Conservation (phyloP, 2,797 vertebrate species). For the Pipistrellus nathusii region DNA sequence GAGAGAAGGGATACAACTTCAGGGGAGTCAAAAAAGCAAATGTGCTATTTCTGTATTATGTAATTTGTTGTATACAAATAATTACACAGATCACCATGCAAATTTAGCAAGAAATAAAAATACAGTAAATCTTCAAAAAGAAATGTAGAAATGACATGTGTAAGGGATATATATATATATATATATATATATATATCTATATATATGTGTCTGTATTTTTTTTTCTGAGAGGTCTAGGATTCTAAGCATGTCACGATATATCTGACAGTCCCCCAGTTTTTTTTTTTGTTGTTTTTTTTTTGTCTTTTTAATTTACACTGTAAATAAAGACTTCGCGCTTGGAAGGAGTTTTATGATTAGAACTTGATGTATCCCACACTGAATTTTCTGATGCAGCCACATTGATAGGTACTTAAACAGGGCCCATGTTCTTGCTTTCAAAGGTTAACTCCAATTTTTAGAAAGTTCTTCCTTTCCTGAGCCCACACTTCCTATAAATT, state of each 20-base stretch:
- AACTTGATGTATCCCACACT: not conserved
- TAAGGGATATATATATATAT: not conserved
- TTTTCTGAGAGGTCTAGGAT: not conserved
- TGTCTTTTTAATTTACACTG: slow-evolving; percentile 7
- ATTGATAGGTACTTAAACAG: not conserved
- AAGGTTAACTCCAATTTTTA: not conserved
- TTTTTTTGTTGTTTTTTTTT: slow-evolving; percentile 18
- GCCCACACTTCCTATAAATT: not conserved
- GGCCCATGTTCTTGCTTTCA: not conserved
- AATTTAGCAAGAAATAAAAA: slow-evolving; percentile 37
- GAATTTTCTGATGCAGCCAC: not conserved
- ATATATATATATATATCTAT: not conserved
- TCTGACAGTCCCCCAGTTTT: not conserved
- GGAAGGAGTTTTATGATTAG: slow-evolving; percentile 17
- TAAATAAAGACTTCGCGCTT: not conserved
- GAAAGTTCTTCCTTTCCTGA: not conserved
- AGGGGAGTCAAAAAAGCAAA: not conserved
- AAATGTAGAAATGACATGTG: not conserved
- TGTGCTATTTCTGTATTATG: not conserved
- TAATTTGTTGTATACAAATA: slow-evolving; percentile 9
- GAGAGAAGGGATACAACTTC: not conserved
- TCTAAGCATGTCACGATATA: not conserved
- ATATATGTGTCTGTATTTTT: too few relatives aligned
- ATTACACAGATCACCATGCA: not conserved
- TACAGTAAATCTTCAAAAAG: not conserved